Base-by-base conservation (phyloP, 2,113 vertebrate species). In the Strigops habroptila region DNA sequence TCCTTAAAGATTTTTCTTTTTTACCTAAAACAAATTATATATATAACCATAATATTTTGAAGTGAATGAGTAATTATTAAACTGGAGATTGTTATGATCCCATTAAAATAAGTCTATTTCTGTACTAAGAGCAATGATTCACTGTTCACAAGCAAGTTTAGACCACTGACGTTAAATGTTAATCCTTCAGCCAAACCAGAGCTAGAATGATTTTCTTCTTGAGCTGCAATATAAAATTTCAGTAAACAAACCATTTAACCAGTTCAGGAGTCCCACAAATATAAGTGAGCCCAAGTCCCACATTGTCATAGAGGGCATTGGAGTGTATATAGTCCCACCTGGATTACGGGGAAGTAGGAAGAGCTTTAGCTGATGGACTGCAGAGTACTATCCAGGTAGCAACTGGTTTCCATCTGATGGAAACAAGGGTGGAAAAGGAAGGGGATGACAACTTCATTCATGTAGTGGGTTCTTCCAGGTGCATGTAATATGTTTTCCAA, bases 61-160 rank as follows among this genome's bases (percentile, higher is more conserved):
- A 91, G 78, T 59, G 55, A 85, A 91, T 67, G 73, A 90, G 31
- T 83, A 94, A 91, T 86, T 95, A 90, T 90, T 93, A 91, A 91
- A 88, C 60, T 86, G 35, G 44, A 86, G 60, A 96, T 88, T 91
- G 82, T 44, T 90, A 78, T 91, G 88, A 88, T 81, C 31, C 24
- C 68, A 78, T 70, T 91, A 86, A 91, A 95, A 87, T 59, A 84
- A 79, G 27, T 55, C 33, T 90, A 49, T 86, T 91, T 18, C 82
- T 91, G 46, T 60, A 83, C 46, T 75, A 91, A 93, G 35, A 86
- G 25, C 68, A 81, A 83, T 93, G 88, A 93, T 96, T 96, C 90
- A 93, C 71, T 78, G 30, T 85, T 94, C 64, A 74, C 63, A 91
- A 80, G 64, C 86, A 55, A 62, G 21, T 31, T 91, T 93, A 91